Conservation (phyloP, 2,888 invertebrate species). For the Eilema griseolum region DNA sequence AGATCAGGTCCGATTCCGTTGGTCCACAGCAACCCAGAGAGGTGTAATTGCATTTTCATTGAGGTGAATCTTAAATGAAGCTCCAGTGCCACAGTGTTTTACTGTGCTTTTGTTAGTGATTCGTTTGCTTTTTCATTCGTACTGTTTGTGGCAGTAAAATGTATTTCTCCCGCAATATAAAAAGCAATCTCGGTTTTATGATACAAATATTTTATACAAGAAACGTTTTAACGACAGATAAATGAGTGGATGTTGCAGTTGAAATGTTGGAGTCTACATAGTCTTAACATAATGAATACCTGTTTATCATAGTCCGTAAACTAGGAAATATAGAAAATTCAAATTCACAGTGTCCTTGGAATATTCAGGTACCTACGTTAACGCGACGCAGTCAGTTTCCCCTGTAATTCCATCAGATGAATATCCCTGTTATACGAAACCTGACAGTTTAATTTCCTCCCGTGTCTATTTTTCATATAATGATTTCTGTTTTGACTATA, state of each 20-base stretch:
- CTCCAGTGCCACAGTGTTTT: constrained; percentile 13
- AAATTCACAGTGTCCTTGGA: not conserved
- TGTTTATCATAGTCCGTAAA: not conserved
- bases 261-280: not conserved
- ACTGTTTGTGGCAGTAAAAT: constrained; percentile 9
- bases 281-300: not conserved
- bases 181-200: not conserved
- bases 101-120: constrained; percentile 31
- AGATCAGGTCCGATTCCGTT: constrained; percentile 32
- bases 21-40: constrained; percentile 26
- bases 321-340: not conserved
- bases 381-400: constrained; percentile 19
- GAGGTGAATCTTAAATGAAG: constrained; percentile 28
- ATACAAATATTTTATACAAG: not conserved
- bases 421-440: constrained; percentile 35
- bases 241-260: not conserved
- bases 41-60: constrained; percentile 41
- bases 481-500: not conserved
- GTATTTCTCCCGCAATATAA: not conserved
- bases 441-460: constrained; percentile 60
- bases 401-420: constrained; percentile 41
- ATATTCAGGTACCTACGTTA: constrained; percentile 11
- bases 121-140: constrained; percentile 19
- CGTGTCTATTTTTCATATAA: constrained; percentile 23
- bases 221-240: not conserved